Evolutionary conservation across 2,797 vertebrate species (phyloP).

Genomic region (Chaetodon trifasciatus): DNA sequence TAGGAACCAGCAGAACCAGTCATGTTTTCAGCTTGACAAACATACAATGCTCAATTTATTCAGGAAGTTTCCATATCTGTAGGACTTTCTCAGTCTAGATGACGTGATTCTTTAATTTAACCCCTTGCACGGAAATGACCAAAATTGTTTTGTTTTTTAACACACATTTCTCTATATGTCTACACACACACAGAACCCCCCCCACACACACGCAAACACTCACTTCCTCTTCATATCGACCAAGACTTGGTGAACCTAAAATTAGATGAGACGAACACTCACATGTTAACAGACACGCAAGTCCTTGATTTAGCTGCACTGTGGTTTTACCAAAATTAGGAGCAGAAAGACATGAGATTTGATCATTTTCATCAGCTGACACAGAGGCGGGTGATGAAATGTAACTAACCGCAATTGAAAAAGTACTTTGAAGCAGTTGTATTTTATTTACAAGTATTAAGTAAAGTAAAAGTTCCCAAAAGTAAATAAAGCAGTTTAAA

Average conservation of each 20-base stretch:
- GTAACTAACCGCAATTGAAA: background rate
- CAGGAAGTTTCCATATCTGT: background rate
- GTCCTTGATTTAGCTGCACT: conserved; percentile 4
- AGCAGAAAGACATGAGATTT: background rate
- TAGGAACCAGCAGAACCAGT: background rate
- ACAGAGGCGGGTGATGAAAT: background rate
- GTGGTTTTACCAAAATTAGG: background rate
- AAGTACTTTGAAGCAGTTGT: background rate
- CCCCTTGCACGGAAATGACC: background rate
- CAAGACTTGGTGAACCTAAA: conserved; percentile 31
- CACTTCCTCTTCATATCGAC: conserved; percentile 51
- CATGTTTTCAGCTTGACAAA: conserved; percentile 7
- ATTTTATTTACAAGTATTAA: too few species aligned
- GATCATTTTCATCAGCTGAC: background rate
- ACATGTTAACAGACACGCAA: conserved; percentile 28
- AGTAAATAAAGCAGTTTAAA: background rate
- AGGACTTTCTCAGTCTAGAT: background rate
- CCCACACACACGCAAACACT: conserved; percentile 17
- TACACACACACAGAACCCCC: background rate
- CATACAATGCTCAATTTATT: background rate
- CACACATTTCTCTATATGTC: background rate
- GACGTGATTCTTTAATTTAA: background rate
- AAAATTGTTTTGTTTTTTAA: background rate
- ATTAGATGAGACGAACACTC: conserved; percentile 36
- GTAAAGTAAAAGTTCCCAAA: background rate